A percentile compares a stretch with the other conserved stretches of the same genome.
Conservation (phyloP, 53 echinoderm and acorn worm genomes). For the Pentamera pediparva region DNA sequence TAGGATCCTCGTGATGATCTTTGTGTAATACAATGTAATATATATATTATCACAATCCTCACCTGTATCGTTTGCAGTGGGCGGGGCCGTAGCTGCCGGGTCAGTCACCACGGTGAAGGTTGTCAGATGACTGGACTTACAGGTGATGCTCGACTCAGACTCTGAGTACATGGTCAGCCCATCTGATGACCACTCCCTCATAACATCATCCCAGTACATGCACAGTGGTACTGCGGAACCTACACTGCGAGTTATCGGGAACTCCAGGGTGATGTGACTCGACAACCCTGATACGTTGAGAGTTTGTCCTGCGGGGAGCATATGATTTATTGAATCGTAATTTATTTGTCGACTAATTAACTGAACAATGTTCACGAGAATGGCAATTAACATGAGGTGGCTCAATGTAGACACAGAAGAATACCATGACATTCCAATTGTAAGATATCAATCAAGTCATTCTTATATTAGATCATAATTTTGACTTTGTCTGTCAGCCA, state of each 20-base stretch:
- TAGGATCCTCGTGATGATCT: no score
- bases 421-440: background rate
- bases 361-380: background rate
- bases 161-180: constrained; percentile 31
- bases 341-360: background rate
- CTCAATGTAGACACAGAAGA: background rate
- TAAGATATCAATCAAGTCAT: background rate
- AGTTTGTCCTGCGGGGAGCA: constrained; percentile 35
- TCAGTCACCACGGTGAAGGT: constrained; percentile 59
- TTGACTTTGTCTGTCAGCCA: no score
- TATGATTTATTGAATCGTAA: no score
- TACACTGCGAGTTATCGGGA: constrained; percentile 54
- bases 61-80: background rate
- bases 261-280: constrained; percentile 43
- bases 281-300: constrained; percentile 61
- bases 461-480: background rate
- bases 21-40: no score
- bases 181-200: constrained; percentile 47
- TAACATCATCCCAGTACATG: constrained; percentile 56
- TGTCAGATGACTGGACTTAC: constrained; percentile 64
- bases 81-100: constrained; percentile 29
- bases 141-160: constrained; percentile 29
- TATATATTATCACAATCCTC: background rate
- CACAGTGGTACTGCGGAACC: constrained; percentile 46
- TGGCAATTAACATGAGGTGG: background rate